Percentiles rank a stretch among this genome's conserved stretches.
Evolutionary conservation across 2,113 vertebrate genomes (phyloP).

Genomic region (Camarhynchus parvulus): DNA sequence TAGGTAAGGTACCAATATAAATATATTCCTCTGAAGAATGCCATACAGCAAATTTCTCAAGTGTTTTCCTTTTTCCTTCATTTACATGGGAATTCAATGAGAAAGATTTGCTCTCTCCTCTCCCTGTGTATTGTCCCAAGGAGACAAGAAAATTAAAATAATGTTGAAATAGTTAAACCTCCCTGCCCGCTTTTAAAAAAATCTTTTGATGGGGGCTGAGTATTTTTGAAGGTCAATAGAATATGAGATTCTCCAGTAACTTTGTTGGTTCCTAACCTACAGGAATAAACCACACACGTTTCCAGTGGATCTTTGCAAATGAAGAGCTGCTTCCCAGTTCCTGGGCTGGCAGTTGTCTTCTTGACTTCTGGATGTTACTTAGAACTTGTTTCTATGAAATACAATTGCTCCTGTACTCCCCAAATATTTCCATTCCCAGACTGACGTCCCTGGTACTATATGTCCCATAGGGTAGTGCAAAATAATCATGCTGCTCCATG

Average conservation of each 20-base stretch:
- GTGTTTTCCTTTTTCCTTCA: background rate
- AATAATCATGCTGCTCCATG: background rate
- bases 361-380: background rate
- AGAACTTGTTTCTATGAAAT: background rate
- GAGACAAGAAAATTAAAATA: background rate
- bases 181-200: background rate
- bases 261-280: background rate
- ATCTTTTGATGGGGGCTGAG: background rate
- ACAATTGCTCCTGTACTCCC: background rate
- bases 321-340: background rate
- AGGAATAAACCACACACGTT: background rate
- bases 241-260: background rate
- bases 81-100: background rate
- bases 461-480: background rate
- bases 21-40: background rate
- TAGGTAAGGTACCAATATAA: background rate
- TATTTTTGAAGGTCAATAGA: background rate
- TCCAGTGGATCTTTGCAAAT: background rate
- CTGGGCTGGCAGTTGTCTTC: background rate
- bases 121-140: background rate
- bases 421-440: background rate
- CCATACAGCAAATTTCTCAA: background rate
- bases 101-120: background rate
- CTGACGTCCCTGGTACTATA: background rate
- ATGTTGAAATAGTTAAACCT: background rate